These are phyloP conservation scores for Ennomos erosarius DNA, from an alignment of 2,888 invertebrate genomes.

Conservation along the genomic window DNA sequence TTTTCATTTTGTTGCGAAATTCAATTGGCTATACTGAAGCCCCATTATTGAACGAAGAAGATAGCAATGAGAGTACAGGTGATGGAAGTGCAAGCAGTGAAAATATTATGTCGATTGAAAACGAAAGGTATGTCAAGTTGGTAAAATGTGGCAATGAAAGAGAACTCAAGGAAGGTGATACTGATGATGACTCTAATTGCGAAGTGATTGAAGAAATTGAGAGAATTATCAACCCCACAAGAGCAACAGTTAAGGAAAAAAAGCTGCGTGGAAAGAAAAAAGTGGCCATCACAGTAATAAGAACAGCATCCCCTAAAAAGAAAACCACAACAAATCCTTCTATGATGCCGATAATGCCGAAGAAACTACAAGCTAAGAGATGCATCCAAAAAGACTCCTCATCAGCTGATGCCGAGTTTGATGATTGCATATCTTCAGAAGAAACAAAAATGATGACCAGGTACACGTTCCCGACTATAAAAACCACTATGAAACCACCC, in stretches of 20 bases:
- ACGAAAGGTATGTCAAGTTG: neutral
- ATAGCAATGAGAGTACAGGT: neutral
- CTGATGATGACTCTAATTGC: no score
- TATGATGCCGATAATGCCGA: neutral
- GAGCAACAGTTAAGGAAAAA: neutral
- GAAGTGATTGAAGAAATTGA: no score
- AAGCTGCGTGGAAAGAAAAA: neutral
- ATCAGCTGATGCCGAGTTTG: slow-evolving; percentile 10
- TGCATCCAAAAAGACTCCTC: slow-evolving; percentile 5
- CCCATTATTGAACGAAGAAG: no score
- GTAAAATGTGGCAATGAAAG: neutral
- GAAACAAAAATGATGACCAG: slow-evolving; percentile 12
- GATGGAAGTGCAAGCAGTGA: neutral
- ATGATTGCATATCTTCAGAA: slow-evolving; percentile 18
- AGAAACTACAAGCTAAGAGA: slow-evolving; percentile 10
- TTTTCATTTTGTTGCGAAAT: slow-evolving; percentile 4
- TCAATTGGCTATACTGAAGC: neutral
- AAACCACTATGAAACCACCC: slow-evolving; percentile 29
- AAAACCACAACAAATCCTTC: no score
- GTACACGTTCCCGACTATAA: slow-evolving; percentile 9
- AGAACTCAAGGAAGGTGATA: no score
- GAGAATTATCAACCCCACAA: no score
- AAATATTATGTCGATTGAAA: neutral
- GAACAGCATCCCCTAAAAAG: no score
- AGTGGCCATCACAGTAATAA: neutral